Conservation (phyloP, 2,113 vertebrate genomes). For the Morone saxatilis region DNA sequence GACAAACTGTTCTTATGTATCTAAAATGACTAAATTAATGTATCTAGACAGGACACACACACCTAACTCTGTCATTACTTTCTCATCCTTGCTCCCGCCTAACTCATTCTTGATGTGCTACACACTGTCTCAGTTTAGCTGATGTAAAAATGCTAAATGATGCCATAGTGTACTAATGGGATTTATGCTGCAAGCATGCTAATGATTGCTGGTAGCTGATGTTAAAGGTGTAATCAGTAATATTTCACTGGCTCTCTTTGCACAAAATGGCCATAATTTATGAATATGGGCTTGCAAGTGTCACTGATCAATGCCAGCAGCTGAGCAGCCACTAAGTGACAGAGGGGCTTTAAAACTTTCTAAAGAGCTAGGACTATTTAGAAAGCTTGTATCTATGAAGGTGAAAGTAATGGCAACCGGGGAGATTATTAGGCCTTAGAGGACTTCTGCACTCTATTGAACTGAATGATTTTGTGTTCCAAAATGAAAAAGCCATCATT, state of each 20-base stretch:
- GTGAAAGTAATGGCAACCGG: slow-evolving; percentile 33
- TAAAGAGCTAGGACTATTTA: slow-evolving; percentile 32
- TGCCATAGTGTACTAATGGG: slow-evolving; percentile 56
- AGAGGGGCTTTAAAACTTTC: slow-evolving; percentile 51
- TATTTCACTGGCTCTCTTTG: slow-evolving; percentile 52
- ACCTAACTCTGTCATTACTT: slow-evolving; percentile 46
- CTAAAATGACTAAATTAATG: slow-evolving; percentile 35
- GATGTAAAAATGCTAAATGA: slow-evolving; percentile 68
- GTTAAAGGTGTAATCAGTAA: slow-evolving; percentile 66
- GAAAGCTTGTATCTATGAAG: slow-evolving; percentile 31
- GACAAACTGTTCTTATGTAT: slow-evolving; percentile 22
- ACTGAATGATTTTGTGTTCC: slow-evolving; percentile 51
- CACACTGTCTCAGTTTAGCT: slow-evolving; percentile 53
- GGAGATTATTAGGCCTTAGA: slow-evolving; percentile 40
- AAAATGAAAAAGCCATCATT: slow-evolving; percentile 46
- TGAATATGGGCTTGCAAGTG: slow-evolving; percentile 13
- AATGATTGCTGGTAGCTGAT: slow-evolving; percentile 58
- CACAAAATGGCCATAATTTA: slow-evolving; percentile 57
- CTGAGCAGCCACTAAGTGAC: slow-evolving; percentile 36
- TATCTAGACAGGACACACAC: slow-evolving; percentile 30
- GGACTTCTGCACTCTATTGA: slow-evolving; percentile 41
- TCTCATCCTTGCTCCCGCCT: slow-evolving; percentile 33
- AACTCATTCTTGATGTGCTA: slow-evolving; percentile 44
- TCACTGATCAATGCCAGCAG: slow-evolving; percentile 59
- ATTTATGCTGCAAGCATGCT: slow-evolving; percentile 60